These are phyloP conservation scores for Orchestia grillus DNA, from an alignment of 1,140 invertebrate species.

Conservation along the genomic window DNA sequence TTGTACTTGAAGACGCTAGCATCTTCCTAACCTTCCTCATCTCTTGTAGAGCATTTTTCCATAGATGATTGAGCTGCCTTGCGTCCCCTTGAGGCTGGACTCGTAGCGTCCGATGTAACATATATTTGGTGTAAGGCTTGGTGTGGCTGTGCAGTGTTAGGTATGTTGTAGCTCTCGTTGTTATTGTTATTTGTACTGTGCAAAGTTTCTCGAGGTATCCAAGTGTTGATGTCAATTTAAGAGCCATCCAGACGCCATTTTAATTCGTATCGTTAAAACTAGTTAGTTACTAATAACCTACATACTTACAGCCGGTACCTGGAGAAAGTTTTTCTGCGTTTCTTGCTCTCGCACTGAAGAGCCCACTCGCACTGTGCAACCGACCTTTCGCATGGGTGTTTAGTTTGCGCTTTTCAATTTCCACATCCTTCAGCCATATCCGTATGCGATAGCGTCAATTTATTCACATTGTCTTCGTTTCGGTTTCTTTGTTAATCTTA, in stretches of 20 bases:
- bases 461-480: too few relatives aligned
- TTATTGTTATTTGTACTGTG: background rate
- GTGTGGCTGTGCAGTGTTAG: background rate
- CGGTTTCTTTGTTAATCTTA: too few relatives aligned
- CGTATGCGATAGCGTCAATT: too few relatives aligned
- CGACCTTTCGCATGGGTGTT: too few relatives aligned
- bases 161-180: background rate
- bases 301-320: background rate
- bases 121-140: background rate
- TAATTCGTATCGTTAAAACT: background rate
- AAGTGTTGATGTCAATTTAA: background rate
- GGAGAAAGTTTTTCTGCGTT: too few relatives aligned
- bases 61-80: background rate
- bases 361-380: too few relatives aligned
- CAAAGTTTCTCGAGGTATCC: background rate
- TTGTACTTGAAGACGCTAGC: background rate
- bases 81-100: background rate
- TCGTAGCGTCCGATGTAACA: background rate
- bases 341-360: too few relatives aligned
- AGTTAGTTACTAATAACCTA: background rate
- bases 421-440: too few relatives aligned
- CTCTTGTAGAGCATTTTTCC: background rate
- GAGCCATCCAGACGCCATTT: background rate
- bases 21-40: background rate
- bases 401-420: too few relatives aligned